Conservation (phyloP, 1,140 invertebrate genomes). For the Ctenoplectra terminalis region DNA sequence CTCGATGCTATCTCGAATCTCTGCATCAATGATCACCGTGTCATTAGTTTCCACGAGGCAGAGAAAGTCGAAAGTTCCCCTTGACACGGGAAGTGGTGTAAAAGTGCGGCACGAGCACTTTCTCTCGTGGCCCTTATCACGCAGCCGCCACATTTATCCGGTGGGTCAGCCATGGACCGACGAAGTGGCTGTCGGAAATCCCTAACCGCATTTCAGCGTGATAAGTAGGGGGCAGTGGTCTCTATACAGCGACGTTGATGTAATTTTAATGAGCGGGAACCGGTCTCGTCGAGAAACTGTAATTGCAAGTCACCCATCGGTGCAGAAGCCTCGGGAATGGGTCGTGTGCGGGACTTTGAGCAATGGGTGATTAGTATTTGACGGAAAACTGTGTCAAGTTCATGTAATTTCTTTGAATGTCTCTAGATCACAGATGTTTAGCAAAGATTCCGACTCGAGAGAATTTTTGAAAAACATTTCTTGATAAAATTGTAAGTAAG, state of each 20-base stretch:
- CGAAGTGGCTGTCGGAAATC: slow-evolving; percentile 60
- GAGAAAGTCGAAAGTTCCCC: slow-evolving; percentile 1
- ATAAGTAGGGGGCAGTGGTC: slow-evolving; percentile 40
- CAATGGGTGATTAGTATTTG: too few relatives aligned
- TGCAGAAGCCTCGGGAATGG: neutral
- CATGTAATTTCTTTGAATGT: too few relatives aligned
- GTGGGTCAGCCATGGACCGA: slow-evolving; percentile 17
- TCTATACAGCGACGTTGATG: slow-evolving; percentile 61
- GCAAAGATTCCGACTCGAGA: too few relatives aligned
- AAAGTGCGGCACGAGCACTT: slow-evolving; percentile 46
- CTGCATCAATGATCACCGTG: too few relatives aligned
- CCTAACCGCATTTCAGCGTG: slow-evolving; percentile 58
- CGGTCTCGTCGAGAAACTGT: slow-evolving; percentile 39
- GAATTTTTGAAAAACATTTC: too few relatives aligned
- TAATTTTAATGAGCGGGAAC: slow-evolving; percentile 66
- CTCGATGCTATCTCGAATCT: too few relatives aligned
- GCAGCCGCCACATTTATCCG: neutral
- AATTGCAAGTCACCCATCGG: slow-evolving; percentile 58
- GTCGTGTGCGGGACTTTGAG: too few relatives aligned
- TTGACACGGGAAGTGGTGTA: neutral
- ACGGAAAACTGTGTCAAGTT: too few relatives aligned
- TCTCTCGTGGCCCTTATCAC: slow-evolving; percentile 32
- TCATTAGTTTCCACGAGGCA: too few relatives aligned
- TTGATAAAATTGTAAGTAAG: neutral
- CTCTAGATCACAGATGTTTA: too few relatives aligned